Evolutionary conservation across 2,888 invertebrate species (phyloP).

Genomic region (Plebejus melissa): DNA sequence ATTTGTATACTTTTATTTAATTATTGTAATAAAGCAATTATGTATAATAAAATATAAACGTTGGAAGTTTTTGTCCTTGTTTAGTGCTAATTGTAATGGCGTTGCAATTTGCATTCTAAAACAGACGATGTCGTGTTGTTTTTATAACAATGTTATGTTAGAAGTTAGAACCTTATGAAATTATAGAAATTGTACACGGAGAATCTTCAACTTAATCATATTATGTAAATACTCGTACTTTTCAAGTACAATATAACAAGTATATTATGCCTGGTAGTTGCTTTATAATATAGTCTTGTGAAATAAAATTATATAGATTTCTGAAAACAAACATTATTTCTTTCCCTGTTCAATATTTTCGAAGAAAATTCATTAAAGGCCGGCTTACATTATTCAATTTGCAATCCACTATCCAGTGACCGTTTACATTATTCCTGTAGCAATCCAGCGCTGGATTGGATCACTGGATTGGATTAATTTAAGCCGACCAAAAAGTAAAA

Average conservation of each 20-base stretch:
- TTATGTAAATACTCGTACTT: not conserved
- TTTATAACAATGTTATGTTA: not conserved
- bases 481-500: not conserved
- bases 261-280: too few relatives aligned
- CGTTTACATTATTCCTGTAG: too few relatives aligned
- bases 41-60: slow-evolving; percentile 21
- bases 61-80: slow-evolving; percentile 17
- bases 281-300: too few relatives aligned
- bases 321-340: too few relatives aligned
- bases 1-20: slow-evolving; percentile 15
- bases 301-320: too few relatives aligned
- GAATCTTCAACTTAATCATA: not conserved
- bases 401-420: too few relatives aligned
- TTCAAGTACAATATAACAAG: not conserved
- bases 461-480: not conserved
- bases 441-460: too few relatives aligned
- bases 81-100: slow-evolving; percentile 18
- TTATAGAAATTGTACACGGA: not conserved
- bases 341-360: too few relatives aligned
- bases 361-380: not conserved
- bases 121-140: not conserved
- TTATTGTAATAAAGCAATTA: slow-evolving; percentile 12
- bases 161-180: not conserved
- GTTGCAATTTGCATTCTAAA: slow-evolving; percentile 16
- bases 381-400: too few relatives aligned